These are phyloP conservation scores for Neotoma lepida DNA, from an alignment of 2,113 vertebrate genomes.

Conservation along the genomic window DNA sequence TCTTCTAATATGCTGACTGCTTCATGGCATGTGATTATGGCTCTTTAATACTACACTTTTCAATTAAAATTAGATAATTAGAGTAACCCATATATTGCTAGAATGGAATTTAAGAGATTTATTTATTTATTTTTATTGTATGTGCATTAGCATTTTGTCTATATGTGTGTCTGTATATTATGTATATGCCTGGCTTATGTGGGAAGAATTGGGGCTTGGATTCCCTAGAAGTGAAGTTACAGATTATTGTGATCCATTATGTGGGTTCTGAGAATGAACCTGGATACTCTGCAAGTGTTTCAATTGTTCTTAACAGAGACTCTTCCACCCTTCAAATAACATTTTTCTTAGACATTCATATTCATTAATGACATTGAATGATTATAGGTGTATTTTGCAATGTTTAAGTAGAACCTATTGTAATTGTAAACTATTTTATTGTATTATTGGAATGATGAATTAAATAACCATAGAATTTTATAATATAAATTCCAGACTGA, in stretches of 20 bases:
- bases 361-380: not conserved
- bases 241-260: not conserved
- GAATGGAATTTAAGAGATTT: not conserved
- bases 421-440: not conserved
- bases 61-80: not conserved
- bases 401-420: not conserved
- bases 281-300: not conserved
- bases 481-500: not conserved
- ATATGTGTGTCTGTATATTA: not conserved
- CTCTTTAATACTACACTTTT: not conserved
- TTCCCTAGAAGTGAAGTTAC: not conserved
- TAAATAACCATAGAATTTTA: not conserved
- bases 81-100: not conserved
- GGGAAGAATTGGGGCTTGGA: not conserved
- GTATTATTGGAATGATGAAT: not conserved
- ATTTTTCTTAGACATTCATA: not conserved
- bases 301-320: not conserved
- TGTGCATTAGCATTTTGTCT: not conserved
- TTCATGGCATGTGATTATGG: not conserved
- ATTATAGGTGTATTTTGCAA: not conserved
- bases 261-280: not conserved
- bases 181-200: not conserved
- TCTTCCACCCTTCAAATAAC: not conserved
- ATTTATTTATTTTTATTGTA: not conserved
- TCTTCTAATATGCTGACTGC: not conserved